phyloP scores from a whole-genome alignment of 2,888 invertebrate genomes.

The Pristionchus fissidentatus region DNA sequence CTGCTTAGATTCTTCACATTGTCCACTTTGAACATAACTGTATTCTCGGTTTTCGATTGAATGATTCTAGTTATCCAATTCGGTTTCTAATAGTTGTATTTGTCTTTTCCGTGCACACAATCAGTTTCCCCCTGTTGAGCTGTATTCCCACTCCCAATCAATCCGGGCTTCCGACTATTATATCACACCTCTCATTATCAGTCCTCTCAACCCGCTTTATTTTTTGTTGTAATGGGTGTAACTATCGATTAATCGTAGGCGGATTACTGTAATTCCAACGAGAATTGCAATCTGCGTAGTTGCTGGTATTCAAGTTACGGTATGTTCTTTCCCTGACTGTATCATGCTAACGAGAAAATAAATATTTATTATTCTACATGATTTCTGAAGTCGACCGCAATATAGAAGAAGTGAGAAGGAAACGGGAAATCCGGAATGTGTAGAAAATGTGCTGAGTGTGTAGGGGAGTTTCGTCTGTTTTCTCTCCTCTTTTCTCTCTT shows the following conservation, averaged over 20 bases:
- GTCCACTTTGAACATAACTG: constrained; percentile 1
- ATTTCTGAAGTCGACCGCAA: not conserved
- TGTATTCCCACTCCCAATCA: not conserved
- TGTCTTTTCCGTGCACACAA: not conserved
- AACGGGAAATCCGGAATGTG: not conserved
- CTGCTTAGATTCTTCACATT: not conserved
- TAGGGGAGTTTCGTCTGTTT: not conserved
- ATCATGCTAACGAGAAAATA: not conserved
- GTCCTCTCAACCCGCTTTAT: constrained; percentile 14
- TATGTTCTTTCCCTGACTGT: not conserved
- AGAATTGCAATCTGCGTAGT: constrained; percentile 34
- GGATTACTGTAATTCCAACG: not conserved
- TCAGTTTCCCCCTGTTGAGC: not conserved
- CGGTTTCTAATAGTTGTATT: constrained; percentile 2
- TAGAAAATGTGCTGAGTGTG: not conserved
- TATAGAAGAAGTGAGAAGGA: not conserved
- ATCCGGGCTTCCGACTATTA: not conserved
- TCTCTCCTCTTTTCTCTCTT: not conserved
- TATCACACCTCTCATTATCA: constrained; percentile 34
- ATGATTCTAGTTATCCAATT: constrained; percentile 15
- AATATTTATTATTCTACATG: not conserved
- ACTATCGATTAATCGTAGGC: not conserved
- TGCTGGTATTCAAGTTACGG: constrained; percentile 27
- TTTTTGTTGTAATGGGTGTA: constrained; percentile 16
- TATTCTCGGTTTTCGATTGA: not conserved